Conservation (phyloP, 2,797 vertebrate species). For the Lacerta bilineata region DNA sequence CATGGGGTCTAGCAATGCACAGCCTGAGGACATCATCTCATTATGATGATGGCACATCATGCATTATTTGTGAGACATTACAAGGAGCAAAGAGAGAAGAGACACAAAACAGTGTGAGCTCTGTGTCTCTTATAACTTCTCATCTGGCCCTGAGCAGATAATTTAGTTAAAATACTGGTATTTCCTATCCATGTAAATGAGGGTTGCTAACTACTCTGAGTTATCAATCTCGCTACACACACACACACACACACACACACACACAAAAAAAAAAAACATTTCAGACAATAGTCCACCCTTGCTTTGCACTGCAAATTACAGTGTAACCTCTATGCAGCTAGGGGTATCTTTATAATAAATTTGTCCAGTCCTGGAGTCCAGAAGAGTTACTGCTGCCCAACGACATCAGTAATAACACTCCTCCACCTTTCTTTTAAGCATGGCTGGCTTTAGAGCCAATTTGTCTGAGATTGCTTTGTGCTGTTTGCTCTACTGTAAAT, state of each 20-base stretch:
- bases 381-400: not conserved
- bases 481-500: constrained; percentile 18
- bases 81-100: not conserved
- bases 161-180: not conserved
- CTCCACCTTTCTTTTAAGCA: constrained; percentile 32
- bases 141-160: not conserved
- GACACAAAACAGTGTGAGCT: not conserved
- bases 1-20: too few species aligned
- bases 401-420: constrained; percentile 25
- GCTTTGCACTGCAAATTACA: constrained; percentile 2
- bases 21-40: too few species aligned
- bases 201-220: not conserved
- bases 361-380: not conserved
- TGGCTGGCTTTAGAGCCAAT: constrained; percentile 21
- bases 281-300: not conserved
- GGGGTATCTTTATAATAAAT: constrained; percentile 15
- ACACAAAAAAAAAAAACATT: not conserved
- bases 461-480: constrained; percentile 15
- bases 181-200: not conserved
- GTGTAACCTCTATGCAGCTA: not conserved
- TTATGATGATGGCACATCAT: too few species aligned
- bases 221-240: not conserved
- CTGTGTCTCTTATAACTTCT: too few species aligned
- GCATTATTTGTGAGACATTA: too few species aligned
- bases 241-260: too few species aligned